Percentiles rank a stretch among this genome's conserved stretches.
Conservation (phyloP, 2,113 vertebrate species). For the Phyllopteryx taeniolatus region DNA sequence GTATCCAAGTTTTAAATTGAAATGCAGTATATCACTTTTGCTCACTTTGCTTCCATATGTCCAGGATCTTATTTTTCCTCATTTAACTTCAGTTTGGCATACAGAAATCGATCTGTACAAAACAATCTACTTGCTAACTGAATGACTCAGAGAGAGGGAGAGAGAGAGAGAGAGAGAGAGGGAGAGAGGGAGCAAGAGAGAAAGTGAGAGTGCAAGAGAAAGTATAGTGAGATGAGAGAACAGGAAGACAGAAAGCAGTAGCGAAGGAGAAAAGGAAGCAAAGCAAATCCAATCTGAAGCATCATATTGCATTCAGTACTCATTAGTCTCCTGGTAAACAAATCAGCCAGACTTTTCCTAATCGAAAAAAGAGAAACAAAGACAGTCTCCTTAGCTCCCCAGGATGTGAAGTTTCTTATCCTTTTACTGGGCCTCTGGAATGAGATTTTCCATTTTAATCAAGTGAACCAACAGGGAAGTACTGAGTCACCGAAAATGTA, state of each 20-base stretch:
- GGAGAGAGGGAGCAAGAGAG: slow-evolving; percentile 37
- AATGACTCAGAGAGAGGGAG: slow-evolving; percentile 45
- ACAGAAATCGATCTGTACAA: slow-evolving; percentile 66
- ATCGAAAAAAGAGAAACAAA: slow-evolving; percentile 22
- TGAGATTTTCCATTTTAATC: slow-evolving; percentile 34
- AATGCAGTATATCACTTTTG: slow-evolving; percentile 33
- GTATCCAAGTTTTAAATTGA: slow-evolving; percentile 59
- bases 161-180: slow-evolving; percentile 19
- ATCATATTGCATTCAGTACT: slow-evolving; percentile 38
- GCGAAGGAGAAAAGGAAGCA: not conserved
- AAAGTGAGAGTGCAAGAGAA: slow-evolving; percentile 14
- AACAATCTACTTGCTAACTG: slow-evolving; percentile 56
- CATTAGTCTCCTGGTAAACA: slow-evolving; percentile 36
- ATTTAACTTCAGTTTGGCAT: slow-evolving; percentile 41
- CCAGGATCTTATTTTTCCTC: slow-evolving; percentile 62
- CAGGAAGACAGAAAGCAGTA: slow-evolving; percentile 1
- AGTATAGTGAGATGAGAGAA: slow-evolving; percentile 2
- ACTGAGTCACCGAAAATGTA: not conserved
- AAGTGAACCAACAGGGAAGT: slow-evolving; percentile 26
- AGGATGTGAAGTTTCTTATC: slow-evolving; percentile 54
- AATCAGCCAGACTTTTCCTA: slow-evolving; percentile 42
- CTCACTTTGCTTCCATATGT: slow-evolving; percentile 22
- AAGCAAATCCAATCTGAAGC: slow-evolving; percentile 32
- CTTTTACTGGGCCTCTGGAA: slow-evolving; percentile 25
- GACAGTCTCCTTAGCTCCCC: slow-evolving; percentile 34